Evolutionary conservation across 2,797 vertebrate species (phyloP), one percentile per base, ranked within the genome.

Genomic region (Allobates femoralis): DNA sequence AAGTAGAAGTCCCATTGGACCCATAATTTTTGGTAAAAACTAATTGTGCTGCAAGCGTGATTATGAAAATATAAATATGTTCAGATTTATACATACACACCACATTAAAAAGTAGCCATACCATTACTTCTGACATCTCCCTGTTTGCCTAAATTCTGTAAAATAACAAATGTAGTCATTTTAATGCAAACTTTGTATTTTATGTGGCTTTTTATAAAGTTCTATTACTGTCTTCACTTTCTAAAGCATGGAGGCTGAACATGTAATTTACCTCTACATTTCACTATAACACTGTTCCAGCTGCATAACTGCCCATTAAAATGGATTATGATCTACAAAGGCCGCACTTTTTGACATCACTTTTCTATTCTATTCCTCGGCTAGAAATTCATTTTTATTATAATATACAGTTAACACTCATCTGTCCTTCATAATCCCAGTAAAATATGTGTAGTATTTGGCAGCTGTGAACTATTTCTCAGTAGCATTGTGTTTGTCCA

Each of bases 371-470:
- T 79, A 18, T 79, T 62, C 23, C 56, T 79, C 6, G 55, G 55
- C 15, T 77, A 77, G 28, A 56, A 77, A 55, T 77, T 32, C 74
- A 23, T 53, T 58, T 78, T 28, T 77, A 41, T 79, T 41, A 32
- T 62, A 18, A 78, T 78, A 37, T 58, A 60, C 12, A 60, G 55
- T 60, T 60, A 79, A 62, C 56, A 79, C 56, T n/a, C 56, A 19
- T 60, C 12, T 79, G 77, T 79, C 77, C 77, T 79, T 79, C 77
- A 62, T 23, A 60, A 46, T 41, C 77, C 56, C 19, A 41, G 77
- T 46, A 60, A 79, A 60, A 79, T 46, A 60, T 79, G 77, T 79
- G 18, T 26, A 46, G 30, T 60, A 58, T 60, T 37, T 79, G 76
- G 53, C 53, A 41, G 32, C 58, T 60, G n/a, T 79, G 77, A 60